Base-by-base conservation (phyloP, 2,113 vertebrate species). In the Sphyrna mokarran region DNA sequence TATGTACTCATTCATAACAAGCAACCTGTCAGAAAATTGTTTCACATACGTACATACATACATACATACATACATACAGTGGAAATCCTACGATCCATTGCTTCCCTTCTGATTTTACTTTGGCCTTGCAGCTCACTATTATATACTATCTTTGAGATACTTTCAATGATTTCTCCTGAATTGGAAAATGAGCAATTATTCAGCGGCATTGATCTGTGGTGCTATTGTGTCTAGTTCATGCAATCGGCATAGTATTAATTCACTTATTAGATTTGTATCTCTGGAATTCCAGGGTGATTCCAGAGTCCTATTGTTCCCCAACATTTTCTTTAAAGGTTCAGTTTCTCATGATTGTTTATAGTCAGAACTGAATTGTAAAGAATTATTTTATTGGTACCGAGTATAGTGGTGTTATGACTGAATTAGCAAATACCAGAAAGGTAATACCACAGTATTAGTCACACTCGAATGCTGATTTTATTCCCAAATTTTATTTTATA, bases 131-230 rank as follows among this genome's bases (percentile, higher is more conserved):
- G 97, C 97, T 96, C 96, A 97, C 97, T 97, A 97, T 97, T 97
- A 96, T 97, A 97, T 98, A 97, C 97, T 97, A 97, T 97, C 97
- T 97, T 98, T 97, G 97, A 98, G 97, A 98, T 97, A 97, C 97
- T 97, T 97, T 98, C 3, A n/a, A 96, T 98, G 97, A 97, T 97
- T 97, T 96, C 97, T 97, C 98, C 97, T 97, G 97, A 98, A 98
- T 98, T 98, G 97, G 98, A 98, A 98, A 98, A 97, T 97, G 97
- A 97, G 97, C 97, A 97, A 97, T 98, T 98, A 98, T 97, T 97
- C 97, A 96, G 97, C 97, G 97, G 97, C 97, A 97, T 98, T 97
- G 97, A 97, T 98, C 97, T 97, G 97, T 94, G 94, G 97, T 97
- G 8, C 97, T 97, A 98, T 98, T 97, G 97, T 96, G 97, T 97